Conservation (phyloP, 2,113 vertebrate genomes). For the Crotalus tigris region DNA sequence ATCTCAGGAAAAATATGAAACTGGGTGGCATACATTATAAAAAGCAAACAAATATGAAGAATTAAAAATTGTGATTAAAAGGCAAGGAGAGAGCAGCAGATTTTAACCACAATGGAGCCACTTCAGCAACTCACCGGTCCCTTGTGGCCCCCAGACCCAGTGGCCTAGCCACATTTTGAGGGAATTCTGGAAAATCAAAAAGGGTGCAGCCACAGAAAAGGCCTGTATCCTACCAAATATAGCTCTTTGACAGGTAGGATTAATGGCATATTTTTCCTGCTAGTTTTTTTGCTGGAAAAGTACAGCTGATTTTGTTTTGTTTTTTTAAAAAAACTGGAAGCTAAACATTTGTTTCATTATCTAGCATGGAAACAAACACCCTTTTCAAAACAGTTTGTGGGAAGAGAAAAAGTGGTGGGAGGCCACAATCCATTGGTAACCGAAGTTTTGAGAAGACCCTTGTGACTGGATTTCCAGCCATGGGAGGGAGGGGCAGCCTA, state of each 20-base stretch:
- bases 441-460: not conserved
- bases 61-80: not conserved
- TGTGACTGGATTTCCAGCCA: not conserved
- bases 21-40: not conserved
- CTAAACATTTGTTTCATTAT: not conserved
- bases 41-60: not conserved
- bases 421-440: not conserved
- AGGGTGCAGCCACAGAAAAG: not conserved
- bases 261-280: not conserved
- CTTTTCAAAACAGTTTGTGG: not conserved
- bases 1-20: not conserved
- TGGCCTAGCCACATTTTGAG: not conserved
- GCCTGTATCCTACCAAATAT: not conserved
- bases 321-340: not conserved
- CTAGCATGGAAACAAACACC: not conserved
- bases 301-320: too few relatives aligned
- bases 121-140: not conserved
- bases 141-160: not conserved
- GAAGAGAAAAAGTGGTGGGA: not conserved
- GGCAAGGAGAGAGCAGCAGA: not conserved
- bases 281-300: not conserved
- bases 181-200: not conserved
- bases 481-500: not conserved
- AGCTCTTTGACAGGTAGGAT: not conserved
- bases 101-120: not conserved